Evolutionary conservation across 2,888 invertebrate genomes (phyloP), one percentile per base, ranked within the genome.

Genomic region (Vanessa cardui): DNA sequence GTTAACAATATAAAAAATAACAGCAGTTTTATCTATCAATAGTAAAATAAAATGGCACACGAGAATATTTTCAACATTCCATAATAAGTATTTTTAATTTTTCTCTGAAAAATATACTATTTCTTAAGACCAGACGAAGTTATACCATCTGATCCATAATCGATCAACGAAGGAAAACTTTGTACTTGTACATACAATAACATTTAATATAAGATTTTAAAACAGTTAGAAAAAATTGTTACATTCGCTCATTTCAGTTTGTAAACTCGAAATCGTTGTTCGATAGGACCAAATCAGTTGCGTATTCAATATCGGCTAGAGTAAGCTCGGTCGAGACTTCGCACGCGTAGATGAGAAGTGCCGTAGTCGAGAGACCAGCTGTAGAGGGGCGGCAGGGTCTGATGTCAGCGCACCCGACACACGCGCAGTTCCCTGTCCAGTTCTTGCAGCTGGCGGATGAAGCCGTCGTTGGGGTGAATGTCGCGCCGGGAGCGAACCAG

Each of bases 391-490:
- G 81, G 82, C 31, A 75, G 68, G 77, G 87, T 83, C 74, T 81
- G 80, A 72, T 85, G 90, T 92, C 91, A 92, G 90, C 90, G 92
- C 74, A 86, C 74, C 74, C 93, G 91, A 73, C 93, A 89, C 70
- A 93, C 87, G 75, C 94, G 93, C 68, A 95, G 87, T 79, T 94
- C 94, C 77, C 93, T 91, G 83, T 94, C 95, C 62, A 97, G 93
- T 73, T 95, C 94, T 68, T 96, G 96, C 70, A 97, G 89, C 79
- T 97, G 97, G 65, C 95, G 94, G 66, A 97, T 88, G 88, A 97
- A 97, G 66, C 97, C 97, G 77, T 95, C 94, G 82, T 97, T 97
- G 56, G 97, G 97, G 79, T 95, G 94, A 76, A 97, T 95, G 78
- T 95, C 95, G 54, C 97, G 94, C 70, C 94, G 94, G 73, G 94